A percentile compares a stretch with the other conserved stretches of the same genome.
Evolutionary conservation across 2,888 invertebrate species (phyloP).

Genomic region (Parasteatoda lunata): DNA sequence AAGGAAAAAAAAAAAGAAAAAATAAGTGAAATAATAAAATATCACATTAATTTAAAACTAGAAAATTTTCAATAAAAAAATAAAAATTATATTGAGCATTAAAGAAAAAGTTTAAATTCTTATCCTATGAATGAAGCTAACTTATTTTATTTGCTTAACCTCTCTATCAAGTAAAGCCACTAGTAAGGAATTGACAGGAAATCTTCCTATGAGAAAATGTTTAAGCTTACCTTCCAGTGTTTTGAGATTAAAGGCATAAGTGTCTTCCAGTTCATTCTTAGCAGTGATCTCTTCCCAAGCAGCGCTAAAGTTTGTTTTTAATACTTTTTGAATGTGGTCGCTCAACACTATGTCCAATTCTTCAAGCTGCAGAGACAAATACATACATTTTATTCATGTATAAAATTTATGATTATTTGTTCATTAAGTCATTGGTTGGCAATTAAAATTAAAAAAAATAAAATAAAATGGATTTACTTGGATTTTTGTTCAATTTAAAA

Average conservation of each 20-base stretch:
- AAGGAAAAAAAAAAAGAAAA: no score
- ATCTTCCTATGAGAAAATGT: no score
- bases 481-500: no score
- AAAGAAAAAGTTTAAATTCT: no score
- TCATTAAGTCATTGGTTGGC: neutral
- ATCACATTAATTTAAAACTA: no score
- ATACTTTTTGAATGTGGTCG: constrained; percentile 88
- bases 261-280: constrained; percentile 87
- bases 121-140: no score
- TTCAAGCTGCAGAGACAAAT: constrained; percentile 80
- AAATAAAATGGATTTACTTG: neutral
- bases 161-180: no score
- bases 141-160: no score
- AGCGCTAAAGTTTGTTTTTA: constrained; percentile 84
- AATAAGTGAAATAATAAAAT: no score
- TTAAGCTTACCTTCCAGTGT: constrained; percentile 80
- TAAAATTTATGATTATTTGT: neutral
- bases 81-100: no score
- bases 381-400: neutral
- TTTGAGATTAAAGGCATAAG: constrained; percentile 88
- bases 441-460: neutral
- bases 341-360: constrained; percentile 89
- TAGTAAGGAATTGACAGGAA: no score
- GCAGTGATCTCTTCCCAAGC: constrained; percentile 85
- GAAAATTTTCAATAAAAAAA: no score